Percentiles rank a stretch among this genome's conserved stretches.
phyloP scores from a whole-genome alignment of 2,888 invertebrate species.

The Tribolium freemani region DNA sequence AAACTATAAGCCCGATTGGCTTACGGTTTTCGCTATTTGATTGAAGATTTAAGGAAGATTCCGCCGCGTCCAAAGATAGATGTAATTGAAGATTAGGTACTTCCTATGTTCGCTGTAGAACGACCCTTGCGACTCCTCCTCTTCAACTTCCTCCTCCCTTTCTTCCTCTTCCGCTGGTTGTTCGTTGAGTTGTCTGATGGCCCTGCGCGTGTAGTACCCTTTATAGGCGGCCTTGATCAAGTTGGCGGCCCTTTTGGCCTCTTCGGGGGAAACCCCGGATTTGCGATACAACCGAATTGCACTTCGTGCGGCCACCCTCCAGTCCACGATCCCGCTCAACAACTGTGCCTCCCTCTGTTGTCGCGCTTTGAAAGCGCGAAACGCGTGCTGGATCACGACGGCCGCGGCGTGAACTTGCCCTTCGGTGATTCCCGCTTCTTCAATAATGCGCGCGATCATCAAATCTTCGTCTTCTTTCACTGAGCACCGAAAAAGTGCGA shows the following conservation, averaged over 20 bases:
- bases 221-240: slow-evolving; percentile 66
- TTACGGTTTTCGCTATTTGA: too few relatives aligned
- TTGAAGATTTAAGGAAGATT: too few relatives aligned
- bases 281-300: slow-evolving; percentile 63
- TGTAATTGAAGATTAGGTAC: neutral
- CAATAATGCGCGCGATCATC: slow-evolving; percentile 56
- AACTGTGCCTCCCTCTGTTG: slow-evolving; percentile 57
- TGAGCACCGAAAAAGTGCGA: neutral
- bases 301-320: slow-evolving; percentile 65
- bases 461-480: slow-evolving; percentile 55
- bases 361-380: slow-evolving; percentile 52
- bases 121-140: neutral
- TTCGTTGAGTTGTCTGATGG: slow-evolving; percentile 56
- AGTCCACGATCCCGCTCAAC: slow-evolving; percentile 64
- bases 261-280: slow-evolving; percentile 55
- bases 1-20: too few relatives aligned
- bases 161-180: slow-evolving; percentile 15
- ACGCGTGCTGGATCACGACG: slow-evolving; percentile 55
- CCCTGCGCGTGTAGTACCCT: slow-evolving; percentile 65
- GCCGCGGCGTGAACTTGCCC: slow-evolving; percentile 49
- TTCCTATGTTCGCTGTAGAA: neutral
- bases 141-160: neutral
- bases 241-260: slow-evolving; percentile 64
- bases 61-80: too few relatives aligned
- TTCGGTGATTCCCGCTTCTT: slow-evolving; percentile 50